Base-by-base conservation (phyloP, 2,113 vertebrate species). In the Geococcyx californianus region DNA sequence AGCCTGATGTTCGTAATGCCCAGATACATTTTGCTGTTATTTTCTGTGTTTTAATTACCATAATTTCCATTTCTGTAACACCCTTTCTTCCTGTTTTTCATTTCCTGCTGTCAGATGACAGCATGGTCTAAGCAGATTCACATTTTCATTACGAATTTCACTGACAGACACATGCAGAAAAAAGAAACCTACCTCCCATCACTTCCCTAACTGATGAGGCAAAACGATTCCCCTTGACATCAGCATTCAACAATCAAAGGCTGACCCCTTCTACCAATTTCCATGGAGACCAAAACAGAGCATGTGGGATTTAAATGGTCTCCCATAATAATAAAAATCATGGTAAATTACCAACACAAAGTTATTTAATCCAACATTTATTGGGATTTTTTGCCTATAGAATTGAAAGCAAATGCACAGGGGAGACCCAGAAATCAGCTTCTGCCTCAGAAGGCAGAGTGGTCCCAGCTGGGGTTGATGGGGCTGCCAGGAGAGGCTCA, bases 231-330 rank as follows among this genome's bases (percentile, higher is more conserved):
- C 73, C 38, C 44, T 67, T 31, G 31, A 29, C 58, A n/a, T 42
- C 45, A 15, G 60, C 51, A 62, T 11, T 75, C 18, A 75, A 59
- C 83, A 68, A 25, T 23, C 16, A 4, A 47, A 75, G 77, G 33
- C 16, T 66, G 51, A 79, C 26, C 56, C 25, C 16, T 76, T 72
- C 51, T 23, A 29, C 63, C 45, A 13, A 81, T 92, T 94, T 81
- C 96, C 72, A 81, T 66, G 67, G 86, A 89, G 68, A 97, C 60
- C 78, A 91, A 44, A 47, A 26, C 42, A 55, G n/a, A 84, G 64
- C n/a, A n/a, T 19, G 36, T 40, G 36, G 33, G 45, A 81, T 73
- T 75, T 87, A 79, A 93, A 15, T 1, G 1, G 66, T 91, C 55
- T 72, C 79, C 42, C 17, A 9, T 1, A 72, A 63, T 49, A 77